These are phyloP conservation scores for Stichopus chloronotus DNA, from an alignment of 35 echinoderm and acorn worm species.

Conservation along the genomic window DNA sequence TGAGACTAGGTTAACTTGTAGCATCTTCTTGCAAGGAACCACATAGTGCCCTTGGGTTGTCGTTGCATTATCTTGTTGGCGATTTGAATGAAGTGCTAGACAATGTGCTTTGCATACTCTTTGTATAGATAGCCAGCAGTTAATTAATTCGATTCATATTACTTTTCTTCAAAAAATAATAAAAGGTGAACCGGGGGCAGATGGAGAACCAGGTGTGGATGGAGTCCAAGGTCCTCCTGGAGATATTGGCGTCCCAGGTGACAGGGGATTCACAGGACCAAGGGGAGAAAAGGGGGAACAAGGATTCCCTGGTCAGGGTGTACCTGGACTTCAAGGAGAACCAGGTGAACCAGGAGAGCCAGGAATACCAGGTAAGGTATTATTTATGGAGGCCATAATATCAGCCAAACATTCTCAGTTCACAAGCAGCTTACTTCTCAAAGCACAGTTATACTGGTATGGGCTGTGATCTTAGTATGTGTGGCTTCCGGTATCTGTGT, in stretches of 20 bases:
- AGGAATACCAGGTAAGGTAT: background rate
- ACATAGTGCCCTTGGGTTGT: too few relatives aligned
- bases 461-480: too few relatives aligned
- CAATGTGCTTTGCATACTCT: too few relatives aligned
- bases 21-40: too few relatives aligned
- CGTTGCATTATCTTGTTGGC: too few relatives aligned
- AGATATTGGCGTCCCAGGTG: background rate
- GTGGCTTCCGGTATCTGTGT: too few relatives aligned
- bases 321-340: conserved; percentile 2
- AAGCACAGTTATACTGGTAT: too few relatives aligned
- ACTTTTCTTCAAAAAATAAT: background rate
- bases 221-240: background rate
- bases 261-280: background rate
- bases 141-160: background rate
- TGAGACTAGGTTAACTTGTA: too few relatives aligned
- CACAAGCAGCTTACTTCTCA: too few relatives aligned
- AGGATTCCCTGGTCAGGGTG: background rate
- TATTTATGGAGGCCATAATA: background rate
- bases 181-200: background rate
- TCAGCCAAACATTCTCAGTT: too few relatives aligned
- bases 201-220: background rate
- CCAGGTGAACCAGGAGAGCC: background rate
- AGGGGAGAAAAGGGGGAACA: conserved; percentile 28
- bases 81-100: too few relatives aligned
- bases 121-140: too few relatives aligned